Conservation (phyloP, 92 coral and sea anemone genomes). For the Porites lobata region DNA sequence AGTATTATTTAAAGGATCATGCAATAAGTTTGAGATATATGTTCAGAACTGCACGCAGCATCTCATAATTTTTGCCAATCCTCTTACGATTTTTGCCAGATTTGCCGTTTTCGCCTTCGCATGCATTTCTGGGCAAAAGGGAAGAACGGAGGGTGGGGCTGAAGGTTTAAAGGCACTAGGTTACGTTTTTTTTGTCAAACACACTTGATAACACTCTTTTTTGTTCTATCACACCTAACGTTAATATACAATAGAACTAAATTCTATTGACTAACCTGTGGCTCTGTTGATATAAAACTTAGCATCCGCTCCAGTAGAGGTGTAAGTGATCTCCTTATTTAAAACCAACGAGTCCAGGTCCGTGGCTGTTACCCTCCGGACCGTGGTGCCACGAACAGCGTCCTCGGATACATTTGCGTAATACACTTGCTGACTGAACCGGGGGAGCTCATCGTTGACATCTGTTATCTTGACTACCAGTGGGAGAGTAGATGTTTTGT, state of each 20-base stretch:
- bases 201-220: not conserved
- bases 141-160: too few species aligned
- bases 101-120: too few species aligned
- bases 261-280: conserved; percentile 57
- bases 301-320: conserved; percentile 91
- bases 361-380: conserved; percentile 85
- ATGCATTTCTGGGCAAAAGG: too few species aligned
- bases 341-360: conserved; percentile 76
- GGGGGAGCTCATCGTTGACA: conserved; percentile 86
- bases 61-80: too few species aligned
- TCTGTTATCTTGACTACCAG: conserved; percentile 70
- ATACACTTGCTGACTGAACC: conserved; percentile 62
- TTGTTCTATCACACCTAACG: not conserved
- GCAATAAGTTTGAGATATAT: too few species aligned
- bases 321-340: conserved; percentile 78
- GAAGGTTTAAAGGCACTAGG: too few species aligned
- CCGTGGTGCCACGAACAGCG: conserved; percentile 68
- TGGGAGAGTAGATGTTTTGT: conserved; percentile 49
- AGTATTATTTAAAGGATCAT: too few species aligned
- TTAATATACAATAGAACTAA: not conserved
- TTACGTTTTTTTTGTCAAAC: not conserved
- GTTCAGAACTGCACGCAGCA: too few species aligned
- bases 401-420: conserved; percentile 82
- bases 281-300: conserved; percentile 88
- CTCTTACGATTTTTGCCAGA: too few species aligned